Base-by-base conservation (phyloP, 2,113 vertebrate genomes). In the Macheiramphus alcinus region DNA sequence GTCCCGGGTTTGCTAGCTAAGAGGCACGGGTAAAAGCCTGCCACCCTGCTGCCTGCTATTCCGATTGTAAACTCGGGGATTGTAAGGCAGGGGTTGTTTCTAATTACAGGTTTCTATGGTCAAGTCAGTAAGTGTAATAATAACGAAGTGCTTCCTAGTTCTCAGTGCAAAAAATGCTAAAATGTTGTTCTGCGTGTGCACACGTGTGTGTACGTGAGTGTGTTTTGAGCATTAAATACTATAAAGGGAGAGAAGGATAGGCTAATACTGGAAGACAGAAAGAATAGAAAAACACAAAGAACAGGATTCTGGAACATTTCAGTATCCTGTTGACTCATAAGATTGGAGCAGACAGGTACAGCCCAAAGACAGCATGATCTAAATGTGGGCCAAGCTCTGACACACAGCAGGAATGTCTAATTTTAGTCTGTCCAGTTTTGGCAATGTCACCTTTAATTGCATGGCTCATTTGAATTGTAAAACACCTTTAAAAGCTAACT, bases 321-420 rank as follows among this genome's bases (percentile, higher is more conserved):
- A 86, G 90, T 59, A 43, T 94, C 96, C 96, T 94, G 93, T 94
- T 97, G 96, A 56, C 96, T 96, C 89, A 6, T 2, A 40, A 96
- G 95, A 96, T 96, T 96, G 96, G 92, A 97, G 96, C 92, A 96
- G 97, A 96, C 97, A 97, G 97, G 96, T 96, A 97, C 93, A 91
- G 91, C 93, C 94, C 96, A 96, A 91, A 97, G 95, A 93, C 95
- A 97, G 94, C 96, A 29, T 70, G 97, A 96, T 80, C 84, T 67
- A 87, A 96, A 89, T 0, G 76, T 81, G 94, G 95, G 94, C 97
- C 94, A 92, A 94, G 91, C 91, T 97, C 96, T 94, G 90, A 89
- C 92, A 81, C 92, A 94, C 96, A 96, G 96, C 90, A 96, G 94
- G 90, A 94, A 96, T 76, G 86, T 91, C 92, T 97, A 90, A 92